A percentile compares a stretch with the other conserved stretches of the same genome.
These are phyloP conservation scores for Homarus gammarus DNA, from an alignment of 2,888 invertebrate species.

Conservation along the genomic window DNA sequence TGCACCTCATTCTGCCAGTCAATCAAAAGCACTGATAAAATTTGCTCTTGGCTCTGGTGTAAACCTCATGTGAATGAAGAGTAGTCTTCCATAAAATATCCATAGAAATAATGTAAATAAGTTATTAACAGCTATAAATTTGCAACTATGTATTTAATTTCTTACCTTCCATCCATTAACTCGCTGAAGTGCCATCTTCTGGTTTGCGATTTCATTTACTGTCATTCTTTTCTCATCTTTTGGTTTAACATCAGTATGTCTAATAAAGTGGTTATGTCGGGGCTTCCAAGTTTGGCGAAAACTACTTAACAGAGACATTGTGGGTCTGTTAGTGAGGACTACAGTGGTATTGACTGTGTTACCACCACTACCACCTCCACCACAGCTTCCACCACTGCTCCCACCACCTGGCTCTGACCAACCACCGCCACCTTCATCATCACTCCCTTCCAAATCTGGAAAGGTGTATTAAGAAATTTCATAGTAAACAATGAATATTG, in stretches of 20 bases:
- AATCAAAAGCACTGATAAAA: too few relatives aligned
- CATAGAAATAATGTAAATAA: neutral
- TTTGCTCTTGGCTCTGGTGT: too few relatives aligned
- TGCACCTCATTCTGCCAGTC: too few relatives aligned
- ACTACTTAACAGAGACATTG: slow-evolving; percentile 83
- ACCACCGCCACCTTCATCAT: slow-evolving; percentile 59
- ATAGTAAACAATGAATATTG: too few relatives aligned
- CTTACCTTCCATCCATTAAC: slow-evolving; percentile 95
- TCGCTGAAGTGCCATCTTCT: slow-evolving; percentile 91
- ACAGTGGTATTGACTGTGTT: slow-evolving; percentile 43
- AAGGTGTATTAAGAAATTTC: neutral
- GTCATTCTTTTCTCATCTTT: slow-evolving; percentile 92
- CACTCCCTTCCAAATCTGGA: slow-evolving; percentile 63
- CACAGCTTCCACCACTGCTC: slow-evolving; percentile 56
- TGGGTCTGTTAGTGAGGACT: slow-evolving; percentile 78
- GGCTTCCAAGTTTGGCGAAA: slow-evolving; percentile 87
- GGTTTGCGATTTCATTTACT: slow-evolving; percentile 93
- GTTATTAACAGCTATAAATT: neutral
- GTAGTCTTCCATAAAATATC: too few relatives aligned
- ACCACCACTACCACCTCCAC: slow-evolving; percentile 33
- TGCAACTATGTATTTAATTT: neutral
- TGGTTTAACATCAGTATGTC: slow-evolving; percentile 90
- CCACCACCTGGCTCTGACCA: slow-evolving; percentile 66
- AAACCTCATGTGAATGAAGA: too few relatives aligned
- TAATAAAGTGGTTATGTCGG: slow-evolving; percentile 86